Conservation (phyloP, 1,140 invertebrate species). For the Drosophila kikkawai region DNA sequence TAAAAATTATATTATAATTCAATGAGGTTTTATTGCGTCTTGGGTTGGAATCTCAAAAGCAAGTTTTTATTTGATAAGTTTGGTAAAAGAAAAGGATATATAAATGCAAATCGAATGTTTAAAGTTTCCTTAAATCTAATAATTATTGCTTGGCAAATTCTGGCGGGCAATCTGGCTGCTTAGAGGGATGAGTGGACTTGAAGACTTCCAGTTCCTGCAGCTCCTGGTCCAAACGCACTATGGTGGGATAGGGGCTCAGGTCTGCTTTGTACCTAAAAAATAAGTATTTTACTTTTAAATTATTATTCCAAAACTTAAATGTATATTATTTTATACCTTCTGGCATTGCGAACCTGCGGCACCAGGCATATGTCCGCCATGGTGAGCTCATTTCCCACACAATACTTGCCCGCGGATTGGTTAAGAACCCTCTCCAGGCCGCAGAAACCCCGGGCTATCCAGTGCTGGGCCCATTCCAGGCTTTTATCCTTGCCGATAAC, state of each 20-base stretch:
- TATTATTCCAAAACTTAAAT: fast-evolving
- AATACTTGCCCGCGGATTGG: slow-evolving; percentile 94
- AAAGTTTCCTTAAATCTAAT: slow-evolving; percentile 3
- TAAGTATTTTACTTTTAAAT: neutral
- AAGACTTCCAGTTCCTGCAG: slow-evolving; percentile 94
- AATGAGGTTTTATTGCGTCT: slow-evolving; percentile 12
- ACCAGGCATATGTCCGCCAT: slow-evolving; percentile 97
- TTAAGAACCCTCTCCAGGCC: slow-evolving; percentile 94
- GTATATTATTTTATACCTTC: slow-evolving; percentile 86
- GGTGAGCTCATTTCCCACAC: slow-evolving; percentile 96
- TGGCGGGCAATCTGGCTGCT: slow-evolving; percentile 95
- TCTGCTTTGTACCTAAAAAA: slow-evolving; percentile 93
- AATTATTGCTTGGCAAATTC: slow-evolving; percentile 88
- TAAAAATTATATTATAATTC: slow-evolving; percentile 82
- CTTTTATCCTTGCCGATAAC: slow-evolving; percentile 92
- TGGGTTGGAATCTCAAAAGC: neutral
- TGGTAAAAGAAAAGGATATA: neutral
- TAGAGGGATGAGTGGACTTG: slow-evolving; percentile 92
- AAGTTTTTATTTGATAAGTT: neutral
- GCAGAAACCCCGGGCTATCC: slow-evolving; percentile 94
- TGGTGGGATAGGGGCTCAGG: slow-evolving; percentile 93
- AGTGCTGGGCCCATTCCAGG: slow-evolving; percentile 95
- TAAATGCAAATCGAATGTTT: slow-evolving; percentile 26
- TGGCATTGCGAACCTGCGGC: slow-evolving; percentile 96
- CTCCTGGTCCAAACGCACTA: slow-evolving; percentile 92